Conservation (phyloP, 2,888 invertebrate genomes). For the Dicycla oo region DNA sequence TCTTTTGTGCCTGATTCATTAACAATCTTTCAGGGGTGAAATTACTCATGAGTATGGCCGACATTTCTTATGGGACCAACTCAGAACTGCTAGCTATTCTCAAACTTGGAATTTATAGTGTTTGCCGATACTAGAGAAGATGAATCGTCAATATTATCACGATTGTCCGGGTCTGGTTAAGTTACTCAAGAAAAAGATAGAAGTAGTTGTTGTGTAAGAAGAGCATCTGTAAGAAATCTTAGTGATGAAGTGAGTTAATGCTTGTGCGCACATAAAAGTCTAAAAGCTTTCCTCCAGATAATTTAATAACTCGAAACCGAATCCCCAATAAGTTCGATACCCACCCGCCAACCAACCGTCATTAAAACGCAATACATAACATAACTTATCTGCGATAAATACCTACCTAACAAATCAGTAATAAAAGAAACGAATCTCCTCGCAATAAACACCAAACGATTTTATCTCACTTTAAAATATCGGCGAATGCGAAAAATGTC, state of each 20-base stretch:
- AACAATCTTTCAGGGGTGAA: too few relatives aligned
- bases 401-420: conserved; percentile 63
- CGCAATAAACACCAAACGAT: conserved; percentile 79
- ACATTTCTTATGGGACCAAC: background rate
- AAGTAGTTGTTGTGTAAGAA: background rate
- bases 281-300: conserved; percentile 23
- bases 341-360: conserved; percentile 53
- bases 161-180: background rate
- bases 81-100: background rate
- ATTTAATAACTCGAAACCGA: conserved; percentile 45
- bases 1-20: background rate
- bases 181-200: background rate
- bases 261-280: conserved; percentile 3
- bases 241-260: background rate
- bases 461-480: conserved; percentile 84
- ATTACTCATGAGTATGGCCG: background rate
- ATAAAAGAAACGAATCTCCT: conserved; percentile 73
- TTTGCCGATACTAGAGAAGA: background rate
- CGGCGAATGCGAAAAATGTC: conserved; percentile 78
- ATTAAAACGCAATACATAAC: conserved; percentile 60
- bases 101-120: too few relatives aligned
- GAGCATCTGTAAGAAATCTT: background rate
- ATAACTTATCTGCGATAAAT: conserved; percentile 58
- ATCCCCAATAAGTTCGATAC: conserved; percentile 49
- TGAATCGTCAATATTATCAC: background rate